These are phyloP conservation scores for Onychomys torridus DNA, from an alignment of 2,797 vertebrate genomes.

Conservation along the genomic window DNA sequence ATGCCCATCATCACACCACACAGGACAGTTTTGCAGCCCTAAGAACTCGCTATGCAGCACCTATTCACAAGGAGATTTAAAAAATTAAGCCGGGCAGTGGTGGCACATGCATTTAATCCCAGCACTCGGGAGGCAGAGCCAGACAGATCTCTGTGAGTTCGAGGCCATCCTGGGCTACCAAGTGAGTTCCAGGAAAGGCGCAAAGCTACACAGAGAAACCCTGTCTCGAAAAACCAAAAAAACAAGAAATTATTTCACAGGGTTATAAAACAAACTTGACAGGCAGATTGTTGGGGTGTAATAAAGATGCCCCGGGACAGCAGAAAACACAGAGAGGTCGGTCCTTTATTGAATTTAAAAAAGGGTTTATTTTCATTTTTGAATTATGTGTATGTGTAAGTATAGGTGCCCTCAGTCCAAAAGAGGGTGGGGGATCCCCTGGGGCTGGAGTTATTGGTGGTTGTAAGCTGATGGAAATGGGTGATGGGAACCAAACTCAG, in stretches of 20 bases:
- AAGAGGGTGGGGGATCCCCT: neutral
- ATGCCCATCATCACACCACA: neutral
- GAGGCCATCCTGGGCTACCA: no score
- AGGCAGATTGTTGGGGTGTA: neutral
- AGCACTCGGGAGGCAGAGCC: no score
- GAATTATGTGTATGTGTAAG: neutral
- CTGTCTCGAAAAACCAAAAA: no score
- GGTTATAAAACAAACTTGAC: neutral
- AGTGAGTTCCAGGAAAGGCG: no score
- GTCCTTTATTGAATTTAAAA: neutral
- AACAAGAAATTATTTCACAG: neutral
- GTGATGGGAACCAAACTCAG: neutral
- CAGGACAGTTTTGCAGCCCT: neutral
- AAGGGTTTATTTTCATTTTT: neutral
- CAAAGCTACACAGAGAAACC: no score
- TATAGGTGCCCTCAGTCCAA: neutral
- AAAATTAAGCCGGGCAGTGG: no score
- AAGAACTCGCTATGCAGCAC: neutral
- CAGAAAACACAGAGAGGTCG: neutral
- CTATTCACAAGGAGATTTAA: neutral
- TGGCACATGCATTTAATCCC: no score
- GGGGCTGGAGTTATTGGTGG: neutral
- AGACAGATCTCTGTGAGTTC: no score
- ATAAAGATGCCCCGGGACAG: neutral
- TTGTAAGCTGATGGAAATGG: neutral